Conservation (phyloP, 2,888 invertebrate species). For the Marasmarcha lunaedactyla region DNA sequence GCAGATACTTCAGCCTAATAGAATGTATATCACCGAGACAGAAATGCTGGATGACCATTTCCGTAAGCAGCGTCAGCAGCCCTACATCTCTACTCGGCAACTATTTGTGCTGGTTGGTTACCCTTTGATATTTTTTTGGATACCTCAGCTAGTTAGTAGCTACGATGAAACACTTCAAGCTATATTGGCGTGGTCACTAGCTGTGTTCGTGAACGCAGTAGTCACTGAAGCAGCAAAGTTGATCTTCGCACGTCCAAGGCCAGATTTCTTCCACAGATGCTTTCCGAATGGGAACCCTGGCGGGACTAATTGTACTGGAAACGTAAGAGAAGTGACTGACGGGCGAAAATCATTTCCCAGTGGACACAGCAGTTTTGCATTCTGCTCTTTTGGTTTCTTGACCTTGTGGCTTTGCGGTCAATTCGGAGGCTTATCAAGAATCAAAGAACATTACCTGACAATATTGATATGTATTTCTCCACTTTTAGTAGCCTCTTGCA, state of each 20-base stretch:
- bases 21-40: conserved; percentile 78
- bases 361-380: conserved; percentile 86
- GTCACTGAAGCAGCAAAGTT: conserved; percentile 73
- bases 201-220: conserved; percentile 73
- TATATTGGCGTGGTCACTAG: conserved; percentile 69
- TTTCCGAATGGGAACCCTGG: conserved; percentile 77
- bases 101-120: conserved; percentile 72
- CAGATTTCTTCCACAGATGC: conserved; percentile 86
- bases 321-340: conserved; percentile 70
- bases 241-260: conserved; percentile 77
- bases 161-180: conserved; percentile 27
- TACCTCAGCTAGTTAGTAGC: conserved; percentile 31
- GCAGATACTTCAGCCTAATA: conserved; percentile 75
- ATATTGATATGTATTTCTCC: conserved; percentile 72
- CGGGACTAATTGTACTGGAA: conserved; percentile 74
- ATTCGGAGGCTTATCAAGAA: conserved; percentile 72
- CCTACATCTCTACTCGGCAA: conserved; percentile 73
- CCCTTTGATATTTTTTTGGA: conserved; percentile 66
- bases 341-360: conserved; percentile 91
- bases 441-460: conserved; percentile 72
- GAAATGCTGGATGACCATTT: conserved; percentile 69
- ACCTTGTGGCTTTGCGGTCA: conserved; percentile 79
- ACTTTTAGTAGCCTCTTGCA: conserved; percentile 67
- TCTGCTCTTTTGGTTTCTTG: conserved; percentile 80
- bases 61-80: conserved; percentile 75